Percentiles rank a stretch among this genome's conserved stretches.
Conservation (phyloP, 2,888 invertebrate genomes). For the Epinotia ramella region DNA sequence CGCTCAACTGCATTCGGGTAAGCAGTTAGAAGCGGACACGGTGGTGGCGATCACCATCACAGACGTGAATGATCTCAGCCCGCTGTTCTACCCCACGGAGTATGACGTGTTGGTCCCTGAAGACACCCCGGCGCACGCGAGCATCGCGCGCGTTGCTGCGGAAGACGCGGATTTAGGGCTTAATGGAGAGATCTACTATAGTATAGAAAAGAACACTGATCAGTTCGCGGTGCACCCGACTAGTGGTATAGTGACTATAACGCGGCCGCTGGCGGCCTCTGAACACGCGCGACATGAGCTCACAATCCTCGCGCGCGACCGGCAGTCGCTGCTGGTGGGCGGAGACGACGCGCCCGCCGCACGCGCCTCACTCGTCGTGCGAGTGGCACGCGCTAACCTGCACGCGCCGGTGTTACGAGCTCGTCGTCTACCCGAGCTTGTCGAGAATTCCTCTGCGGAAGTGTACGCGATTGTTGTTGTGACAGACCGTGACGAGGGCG, state of each 20-base stretch:
- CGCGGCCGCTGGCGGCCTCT: slow-evolving; percentile 90
- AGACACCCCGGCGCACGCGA: slow-evolving; percentile 93
- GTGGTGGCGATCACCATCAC: slow-evolving; percentile 89
- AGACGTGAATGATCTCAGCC: slow-evolving; percentile 96
- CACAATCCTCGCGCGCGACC: slow-evolving; percentile 93
- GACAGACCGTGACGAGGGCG: slow-evolving; percentile 92
- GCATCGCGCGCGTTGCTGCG: slow-evolving; percentile 92
- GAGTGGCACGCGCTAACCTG: slow-evolving; percentile 93
- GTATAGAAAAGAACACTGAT: slow-evolving; percentile 92
- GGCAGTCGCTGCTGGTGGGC: slow-evolving; percentile 87
- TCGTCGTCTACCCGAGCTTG: slow-evolving; percentile 91
- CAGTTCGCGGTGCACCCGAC: slow-evolving; percentile 97
- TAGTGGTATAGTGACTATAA: slow-evolving; percentile 94
- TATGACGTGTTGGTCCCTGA: slow-evolving; percentile 95
- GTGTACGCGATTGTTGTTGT: slow-evolving; percentile 96
- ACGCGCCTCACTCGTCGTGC: slow-evolving; percentile 90
- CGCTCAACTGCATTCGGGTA: slow-evolving; percentile 85
- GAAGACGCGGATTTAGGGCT: slow-evolving; percentile 98
- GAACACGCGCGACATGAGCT: slow-evolving; percentile 90
- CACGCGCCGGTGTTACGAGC: slow-evolving; percentile 94
- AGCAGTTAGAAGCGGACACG: slow-evolving; percentile 89
- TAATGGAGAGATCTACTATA: slow-evolving; percentile 99
- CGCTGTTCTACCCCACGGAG: slow-evolving; percentile 95
- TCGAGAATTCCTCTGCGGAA: slow-evolving; percentile 92
- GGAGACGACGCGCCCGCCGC: slow-evolving; percentile 88